Evolutionary conservation across 2,797 vertebrate species (phyloP).

Genomic region (Chaetodon trifasciatus): DNA sequence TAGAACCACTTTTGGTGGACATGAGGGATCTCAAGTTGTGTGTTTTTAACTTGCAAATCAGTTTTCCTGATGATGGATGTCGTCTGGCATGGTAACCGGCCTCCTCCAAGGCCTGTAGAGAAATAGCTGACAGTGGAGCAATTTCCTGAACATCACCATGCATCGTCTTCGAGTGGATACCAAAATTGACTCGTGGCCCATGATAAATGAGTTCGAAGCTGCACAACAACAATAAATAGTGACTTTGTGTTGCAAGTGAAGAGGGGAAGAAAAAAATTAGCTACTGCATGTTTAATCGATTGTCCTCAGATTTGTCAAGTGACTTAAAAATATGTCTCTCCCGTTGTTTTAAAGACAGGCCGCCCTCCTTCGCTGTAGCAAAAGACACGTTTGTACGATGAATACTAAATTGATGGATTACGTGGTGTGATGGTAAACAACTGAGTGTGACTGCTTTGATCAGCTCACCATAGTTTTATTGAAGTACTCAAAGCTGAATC

Average conservation of each 20-base stretch:
- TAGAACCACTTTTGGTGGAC: slow-evolving; percentile 6
- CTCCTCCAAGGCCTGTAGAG: slow-evolving; percentile 38
- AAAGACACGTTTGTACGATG: slow-evolving; percentile 9
- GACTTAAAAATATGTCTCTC: slow-evolving; percentile 6
- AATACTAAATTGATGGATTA: slow-evolving; percentile 24
- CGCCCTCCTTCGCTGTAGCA: not conserved
- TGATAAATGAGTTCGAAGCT: slow-evolving; percentile 66
- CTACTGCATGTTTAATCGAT: slow-evolving; percentile 23
- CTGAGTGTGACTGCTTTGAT: not conserved
- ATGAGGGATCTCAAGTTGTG: slow-evolving; percentile 18
- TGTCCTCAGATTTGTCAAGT: slow-evolving; percentile 24
- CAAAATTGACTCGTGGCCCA: slow-evolving; percentile 57
- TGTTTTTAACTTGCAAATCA: slow-evolving; percentile 53
- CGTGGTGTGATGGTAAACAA: slow-evolving; percentile 23
- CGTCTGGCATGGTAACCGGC: slow-evolving; percentile 43
- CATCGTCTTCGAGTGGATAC: slow-evolving; percentile 51
- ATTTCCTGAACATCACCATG: slow-evolving; percentile 66
- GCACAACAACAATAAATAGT: slow-evolving; percentile 32
- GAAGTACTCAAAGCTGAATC: slow-evolving; percentile 5
- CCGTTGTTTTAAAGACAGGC: slow-evolving; percentile 5
- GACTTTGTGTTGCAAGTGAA: slow-evolving; percentile 43
- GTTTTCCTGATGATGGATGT: slow-evolving; percentile 62
- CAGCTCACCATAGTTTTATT: slow-evolving; percentile 7
- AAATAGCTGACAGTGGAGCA: slow-evolving; percentile 57
- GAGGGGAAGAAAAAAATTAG: slow-evolving; percentile 23